Evolutionary conservation across 1,140 invertebrate genomes (phyloP), one percentile per base, ranked within the genome.

Genomic region (Bombus confusus): DNA sequence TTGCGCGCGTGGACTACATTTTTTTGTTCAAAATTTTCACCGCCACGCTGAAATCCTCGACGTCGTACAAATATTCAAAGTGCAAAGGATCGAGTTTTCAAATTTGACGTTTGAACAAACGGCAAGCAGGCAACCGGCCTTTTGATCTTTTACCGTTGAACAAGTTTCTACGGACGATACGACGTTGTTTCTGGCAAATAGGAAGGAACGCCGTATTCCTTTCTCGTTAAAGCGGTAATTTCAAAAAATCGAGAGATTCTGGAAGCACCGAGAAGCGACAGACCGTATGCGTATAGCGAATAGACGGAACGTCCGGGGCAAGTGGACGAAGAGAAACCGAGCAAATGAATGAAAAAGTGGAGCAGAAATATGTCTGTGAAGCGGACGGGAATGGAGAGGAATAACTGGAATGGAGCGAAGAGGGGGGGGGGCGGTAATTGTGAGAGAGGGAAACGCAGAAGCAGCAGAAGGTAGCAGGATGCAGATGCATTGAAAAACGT

Each of bases 281-380:
- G 34, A 76, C 75, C 59, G 64, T 52, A 52, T 8, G 59, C 59
- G 47, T n/a, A 83, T 3, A 43, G 12, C 77, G 82, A 83, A 78
- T 69, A 69, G 74, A 18, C n/a, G 6, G 47, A 84, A 78, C 66
- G 68, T 78, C 43, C 72, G 22, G 47, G 41, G 31, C 25, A 79
- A 71, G 71, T 78, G 47, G 64, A 79, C 75, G 75, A 57, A 57
- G 37, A 71, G 39, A 31, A 71, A n/a, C 64, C 47, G 25, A 3
- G 82, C 59, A n/a, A 79, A 78, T 71, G 82, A 79, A 79, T 78
- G 82, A 79, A 84, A 79, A 79, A 84, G 34, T 71, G 75, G 62
- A 84, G 75, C 66, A 69, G 64, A 79, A 78, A 83, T 83, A 83
- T 83, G 73, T 83, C 43, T 76, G 81, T 66, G 72, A 83, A 52